Evolutionary conservation across 2,113 vertebrate genomes (phyloP).

Genomic region (Aptenodytes patagonicus): DNA sequence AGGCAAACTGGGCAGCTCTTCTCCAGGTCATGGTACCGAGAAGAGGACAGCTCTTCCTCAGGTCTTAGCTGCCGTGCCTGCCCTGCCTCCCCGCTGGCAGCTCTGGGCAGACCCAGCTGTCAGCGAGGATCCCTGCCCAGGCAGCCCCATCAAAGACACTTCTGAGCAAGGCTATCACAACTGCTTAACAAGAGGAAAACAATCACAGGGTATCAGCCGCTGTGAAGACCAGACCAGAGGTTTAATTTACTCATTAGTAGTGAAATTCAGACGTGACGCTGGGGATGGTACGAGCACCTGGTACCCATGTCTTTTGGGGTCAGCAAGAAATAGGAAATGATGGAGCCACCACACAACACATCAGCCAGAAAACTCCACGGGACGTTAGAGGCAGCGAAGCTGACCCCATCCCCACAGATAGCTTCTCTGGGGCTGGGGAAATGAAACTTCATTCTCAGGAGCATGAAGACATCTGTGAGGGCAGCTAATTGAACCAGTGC

Average conservation of each 20-base stretch:
- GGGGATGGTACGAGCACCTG: no score
- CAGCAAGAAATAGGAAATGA: neutral
- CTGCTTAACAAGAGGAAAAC: neutral
- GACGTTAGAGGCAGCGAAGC: neutral
- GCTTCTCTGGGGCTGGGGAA: fast-evolving
- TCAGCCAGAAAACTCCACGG: neutral
- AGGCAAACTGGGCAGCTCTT: neutral
- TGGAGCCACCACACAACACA: neutral
- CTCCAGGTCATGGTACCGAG: neutral
- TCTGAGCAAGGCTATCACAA: neutral
- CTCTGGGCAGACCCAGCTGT: neutral
- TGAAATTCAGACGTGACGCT: neutral
- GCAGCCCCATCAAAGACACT: neutral
- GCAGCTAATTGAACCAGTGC: slow-evolving; percentile 19
- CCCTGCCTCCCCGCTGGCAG: neutral
- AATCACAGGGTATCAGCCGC: fast-evolving
- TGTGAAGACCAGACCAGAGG: neutral
- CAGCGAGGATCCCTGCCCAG: neutral
- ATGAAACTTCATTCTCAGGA: neutral
- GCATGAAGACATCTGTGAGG: neutral
- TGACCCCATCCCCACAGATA: neutral
- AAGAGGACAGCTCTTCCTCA: neutral
- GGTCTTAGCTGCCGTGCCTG: fast-evolving
- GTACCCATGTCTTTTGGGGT: neutral
- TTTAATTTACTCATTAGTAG: fast-evolving